These are phyloP conservation scores for Rhodinocichla rosea DNA, from an alignment of 2,113 vertebrate genomes.

Conservation along the genomic window DNA sequence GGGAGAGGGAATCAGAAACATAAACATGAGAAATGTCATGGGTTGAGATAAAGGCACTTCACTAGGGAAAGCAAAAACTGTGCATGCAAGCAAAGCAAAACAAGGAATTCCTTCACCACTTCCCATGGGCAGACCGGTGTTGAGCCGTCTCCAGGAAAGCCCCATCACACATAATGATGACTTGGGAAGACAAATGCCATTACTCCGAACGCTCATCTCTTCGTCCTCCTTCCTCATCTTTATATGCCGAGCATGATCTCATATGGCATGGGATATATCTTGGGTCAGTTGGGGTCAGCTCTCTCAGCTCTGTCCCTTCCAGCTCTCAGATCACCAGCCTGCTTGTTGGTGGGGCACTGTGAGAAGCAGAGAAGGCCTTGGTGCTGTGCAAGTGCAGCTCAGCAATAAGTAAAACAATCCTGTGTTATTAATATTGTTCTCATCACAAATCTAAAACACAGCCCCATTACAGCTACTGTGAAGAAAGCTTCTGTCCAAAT, in stretches of 20 bases:
- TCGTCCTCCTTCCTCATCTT: not conserved
- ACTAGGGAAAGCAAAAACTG: not conserved
- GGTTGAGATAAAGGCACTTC: not conserved
- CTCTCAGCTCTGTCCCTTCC: not conserved
- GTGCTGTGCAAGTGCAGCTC: not conserved
- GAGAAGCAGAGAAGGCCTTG: not conserved
- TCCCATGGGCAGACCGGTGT: not conserved
- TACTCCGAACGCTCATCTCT: not conserved
- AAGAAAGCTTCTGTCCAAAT: not conserved
- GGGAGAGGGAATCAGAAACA: not conserved
- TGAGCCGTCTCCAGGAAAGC: not conserved
- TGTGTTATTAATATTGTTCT: not conserved
- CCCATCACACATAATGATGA: accelerated
- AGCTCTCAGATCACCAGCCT: not conserved
- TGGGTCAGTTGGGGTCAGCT: not conserved
- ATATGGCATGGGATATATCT: not conserved
- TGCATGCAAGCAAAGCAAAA: not conserved
- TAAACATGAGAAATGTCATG: not conserved
- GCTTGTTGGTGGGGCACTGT: not conserved
- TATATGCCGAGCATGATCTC: not conserved
- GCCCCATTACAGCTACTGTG: not conserved
- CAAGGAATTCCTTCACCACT: not conserved
- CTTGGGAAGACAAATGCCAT: not conserved
- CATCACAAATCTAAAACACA: not conserved
- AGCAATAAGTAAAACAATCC: not conserved